Percentiles rank a stretch among this genome's conserved stretches.
Conservation (phyloP, 2,888 invertebrate species). For the Automeris io region DNA sequence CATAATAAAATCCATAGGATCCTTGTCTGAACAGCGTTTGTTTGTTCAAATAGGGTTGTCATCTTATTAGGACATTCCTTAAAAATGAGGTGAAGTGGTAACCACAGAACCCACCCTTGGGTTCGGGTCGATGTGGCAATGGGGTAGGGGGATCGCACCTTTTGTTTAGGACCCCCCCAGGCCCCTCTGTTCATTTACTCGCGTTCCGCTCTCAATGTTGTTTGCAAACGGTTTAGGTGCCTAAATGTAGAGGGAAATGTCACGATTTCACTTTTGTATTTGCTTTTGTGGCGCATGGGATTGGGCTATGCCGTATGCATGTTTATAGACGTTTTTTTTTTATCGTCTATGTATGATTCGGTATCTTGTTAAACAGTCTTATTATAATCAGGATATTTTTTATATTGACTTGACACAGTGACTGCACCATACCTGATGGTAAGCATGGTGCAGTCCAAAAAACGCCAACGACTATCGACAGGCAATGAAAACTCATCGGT, state of each 20-base stretch:
- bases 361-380: no score
- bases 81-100: conserved; percentile 17
- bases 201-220: conserved; percentile 60
- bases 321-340: not conserved
- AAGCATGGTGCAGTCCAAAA: no score
- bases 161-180: conserved; percentile 68
- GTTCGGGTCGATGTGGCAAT: conserved; percentile 51
- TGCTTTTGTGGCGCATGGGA: conserved; percentile 16
- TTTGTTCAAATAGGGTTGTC: no score
- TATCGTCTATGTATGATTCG: not conserved
- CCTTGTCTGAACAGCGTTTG: no score
- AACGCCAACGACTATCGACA: no score
- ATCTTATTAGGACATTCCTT: conserved; percentile 6
- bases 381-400: no score
- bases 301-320: conserved; percentile 1
- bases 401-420: no score
- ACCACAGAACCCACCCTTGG: conserved; percentile 35
- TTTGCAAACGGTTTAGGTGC: conserved; percentile 74
- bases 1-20: no score
- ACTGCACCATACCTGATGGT: no score
- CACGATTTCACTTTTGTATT: conserved; percentile 67
- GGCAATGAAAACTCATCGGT: no score
- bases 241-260: conserved; percentile 72
- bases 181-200: conserved; percentile 63
- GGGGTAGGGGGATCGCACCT: conserved; percentile 62